These are phyloP conservation scores for Cyclopterus lumpus DNA, from an alignment of 2,797 vertebrate species.

Conservation along the genomic window DNA sequence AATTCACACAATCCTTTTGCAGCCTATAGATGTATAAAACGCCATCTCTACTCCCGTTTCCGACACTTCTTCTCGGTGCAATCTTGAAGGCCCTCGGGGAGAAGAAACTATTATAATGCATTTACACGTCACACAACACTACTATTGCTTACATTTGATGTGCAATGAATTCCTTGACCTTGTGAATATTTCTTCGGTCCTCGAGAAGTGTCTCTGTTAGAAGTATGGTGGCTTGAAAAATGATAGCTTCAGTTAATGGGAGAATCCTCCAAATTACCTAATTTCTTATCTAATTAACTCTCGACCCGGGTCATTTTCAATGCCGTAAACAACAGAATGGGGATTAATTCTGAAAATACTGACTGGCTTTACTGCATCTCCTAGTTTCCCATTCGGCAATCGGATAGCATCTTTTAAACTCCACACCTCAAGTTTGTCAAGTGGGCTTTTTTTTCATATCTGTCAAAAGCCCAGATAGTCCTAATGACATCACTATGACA, in stretches of 20 bases:
- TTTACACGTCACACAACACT: slow-evolving; percentile 7
- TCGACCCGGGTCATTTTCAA: background rate
- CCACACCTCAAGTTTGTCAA: background rate
- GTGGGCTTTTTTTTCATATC: background rate
- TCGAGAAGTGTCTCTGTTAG: background rate
- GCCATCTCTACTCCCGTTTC: background rate
- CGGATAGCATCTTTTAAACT: background rate
- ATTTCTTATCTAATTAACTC: background rate
- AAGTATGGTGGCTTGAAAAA: background rate
- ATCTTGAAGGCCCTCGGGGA: background rate
- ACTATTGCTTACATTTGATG: background rate
- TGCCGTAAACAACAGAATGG: background rate
- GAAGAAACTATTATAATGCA: background rate
- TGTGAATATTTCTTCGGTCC: slow-evolving; percentile 12
- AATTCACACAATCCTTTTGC: slow-evolving; percentile 3
- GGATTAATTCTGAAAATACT: background rate
- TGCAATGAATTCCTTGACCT: slow-evolving; percentile 24
- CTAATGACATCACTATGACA: background rate
- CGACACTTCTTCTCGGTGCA: background rate
- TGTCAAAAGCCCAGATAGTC: background rate
- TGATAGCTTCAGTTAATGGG: background rate
- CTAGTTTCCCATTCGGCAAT: background rate
- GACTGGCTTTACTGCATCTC: background rate
- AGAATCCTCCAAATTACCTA: background rate
- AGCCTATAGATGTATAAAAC: background rate